Evolutionary conservation across 1,140 invertebrate species (phyloP), one percentile per base, ranked within the genome.

Genomic region (Pogonomyrmex barbatus): DNA sequence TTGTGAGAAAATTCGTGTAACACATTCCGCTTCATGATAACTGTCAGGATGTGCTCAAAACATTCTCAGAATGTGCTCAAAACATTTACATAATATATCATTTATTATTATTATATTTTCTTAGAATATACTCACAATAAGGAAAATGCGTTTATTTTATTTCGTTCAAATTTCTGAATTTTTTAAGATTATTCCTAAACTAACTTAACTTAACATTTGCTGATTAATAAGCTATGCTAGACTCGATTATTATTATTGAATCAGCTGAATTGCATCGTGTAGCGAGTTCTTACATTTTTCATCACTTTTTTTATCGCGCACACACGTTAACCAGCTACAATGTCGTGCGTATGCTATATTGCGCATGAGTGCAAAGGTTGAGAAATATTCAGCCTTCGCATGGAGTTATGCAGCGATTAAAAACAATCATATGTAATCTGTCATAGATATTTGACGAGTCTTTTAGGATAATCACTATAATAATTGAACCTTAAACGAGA

Each of bases 281-380:
- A 71, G 14, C 10, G 2, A 47, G 30, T 82, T 71, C 24, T 73
- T 73, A 58, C 39, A 10, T 62, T 75, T 54, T 82, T 58, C 33
- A 67, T 47, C 10, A 67, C 2, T 24, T 70, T 54, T 60, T 86
- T 77, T 50, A 36, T 82, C 14, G 33, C 36, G 8, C 1, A 6
- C 24, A 71, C 14, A 60, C 52, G 30, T 54, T 39, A 24, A 24
- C 24, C 24, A 24, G 24, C 24, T 45, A 70, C 52, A 42, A 24
- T n/a, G 30, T 33, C 33, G 50, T 30, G 24, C 39, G 8, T 10
- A 4, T 81, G 58, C 36, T 50, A 30, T 58, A n/a, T 86, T 84
- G 10, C 36, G 45, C 52, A 54, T 3, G 14, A 42, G 62, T 77
- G 45, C 81, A 87, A 87, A 87, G 86, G 81, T 87, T 52, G 58